These are phyloP conservation scores for Limnephilus lunatus DNA, from an alignment of 2,888 invertebrate genomes.

Conservation along the genomic window DNA sequence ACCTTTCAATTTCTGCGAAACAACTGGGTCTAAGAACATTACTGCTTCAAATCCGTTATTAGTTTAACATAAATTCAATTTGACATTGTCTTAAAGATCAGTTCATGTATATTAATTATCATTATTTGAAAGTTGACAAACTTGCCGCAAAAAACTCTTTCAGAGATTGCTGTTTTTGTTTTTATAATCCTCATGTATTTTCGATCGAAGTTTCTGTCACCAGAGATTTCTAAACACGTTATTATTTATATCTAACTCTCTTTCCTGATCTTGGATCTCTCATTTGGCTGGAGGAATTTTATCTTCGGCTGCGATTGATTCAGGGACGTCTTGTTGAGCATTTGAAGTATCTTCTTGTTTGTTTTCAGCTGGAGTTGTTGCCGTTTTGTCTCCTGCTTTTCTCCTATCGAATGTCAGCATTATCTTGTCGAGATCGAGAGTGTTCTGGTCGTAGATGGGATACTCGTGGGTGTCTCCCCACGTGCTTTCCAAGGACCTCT, in stretches of 20 bases:
- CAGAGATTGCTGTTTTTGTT: neutral
- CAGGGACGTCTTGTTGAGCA: neutral
- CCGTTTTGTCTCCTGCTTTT: constrained; percentile 63
- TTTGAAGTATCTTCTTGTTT: neutral
- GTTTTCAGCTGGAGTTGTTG: neutral
- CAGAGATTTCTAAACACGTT: neutral
- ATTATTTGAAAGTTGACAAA: neutral
- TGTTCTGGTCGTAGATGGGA: constrained; percentile 75
- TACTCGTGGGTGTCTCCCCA: constrained; percentile 75
- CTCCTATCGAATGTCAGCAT: constrained; percentile 66
- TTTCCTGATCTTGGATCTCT: neutral
- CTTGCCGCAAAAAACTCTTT: neutral
- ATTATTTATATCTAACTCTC: neutral
- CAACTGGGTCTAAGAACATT: no score
- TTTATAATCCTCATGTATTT: neutral
- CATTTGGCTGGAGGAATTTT: neutral
- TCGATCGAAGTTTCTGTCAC: neutral
- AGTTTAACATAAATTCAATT: no score
- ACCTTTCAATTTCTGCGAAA: no score
- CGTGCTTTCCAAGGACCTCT: constrained; percentile 26
- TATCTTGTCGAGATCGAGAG: constrained; percentile 74
- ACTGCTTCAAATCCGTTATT: no score
- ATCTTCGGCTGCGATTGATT: neutral
- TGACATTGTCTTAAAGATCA: neutral
- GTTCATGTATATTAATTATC: neutral